Base-by-base conservation (phyloP, 2,113 vertebrate genomes). In the Pandion haliaetus region DNA sequence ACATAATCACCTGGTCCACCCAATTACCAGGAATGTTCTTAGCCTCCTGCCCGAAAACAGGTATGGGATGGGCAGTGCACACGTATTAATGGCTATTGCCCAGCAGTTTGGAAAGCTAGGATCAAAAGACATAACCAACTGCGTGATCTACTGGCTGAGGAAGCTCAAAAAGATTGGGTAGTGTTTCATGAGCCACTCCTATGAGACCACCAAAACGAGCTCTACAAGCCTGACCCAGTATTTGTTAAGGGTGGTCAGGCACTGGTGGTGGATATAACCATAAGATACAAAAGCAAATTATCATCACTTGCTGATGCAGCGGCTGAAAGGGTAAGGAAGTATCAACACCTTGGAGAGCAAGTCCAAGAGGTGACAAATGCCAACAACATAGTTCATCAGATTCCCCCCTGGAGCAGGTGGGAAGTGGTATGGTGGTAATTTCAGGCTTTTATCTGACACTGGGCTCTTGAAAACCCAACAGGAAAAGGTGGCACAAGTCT, bases 351-450 rank as follows among this genome's bases (percentile, higher is more conserved):
- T 63, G 40, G 38, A 47, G 20, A 87, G 14, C 57, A 90, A 71
- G 36, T 36, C 52, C 61, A 57, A 29, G 12, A 55, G 17, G n/a
- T 82, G 28, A 73, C 45, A 91, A 69, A 85, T 63, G 12, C 6
- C 6, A 44, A 84, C 38, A 67, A n/a, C 26, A 84, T 5, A 0
- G 0, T 18, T 52, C 1, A 1, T 67, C 31, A 63, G 23, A 63
- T 42, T 76, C 29, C 5, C 25, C 47, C 47, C 1, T 2, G 4
- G 5, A 84, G 38, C 28, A 73, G 0, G 4, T 58, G 38, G n/a
- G 58, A 85, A 73, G 59, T 14, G 6, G 28, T 31, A 38, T n/a
- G 25, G 9, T 70, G 23, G 12, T 19, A 78, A 65, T 61, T 65
- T 76, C 44, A 88, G 44, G 14, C 15, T 80, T 88, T 70, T 52